Percentiles rank a stretch among this genome's conserved stretches.
These are phyloP conservation scores for Drosophila paranaensis DNA, from an alignment of 2,888 invertebrate genomes.

Conservation along the genomic window DNA sequence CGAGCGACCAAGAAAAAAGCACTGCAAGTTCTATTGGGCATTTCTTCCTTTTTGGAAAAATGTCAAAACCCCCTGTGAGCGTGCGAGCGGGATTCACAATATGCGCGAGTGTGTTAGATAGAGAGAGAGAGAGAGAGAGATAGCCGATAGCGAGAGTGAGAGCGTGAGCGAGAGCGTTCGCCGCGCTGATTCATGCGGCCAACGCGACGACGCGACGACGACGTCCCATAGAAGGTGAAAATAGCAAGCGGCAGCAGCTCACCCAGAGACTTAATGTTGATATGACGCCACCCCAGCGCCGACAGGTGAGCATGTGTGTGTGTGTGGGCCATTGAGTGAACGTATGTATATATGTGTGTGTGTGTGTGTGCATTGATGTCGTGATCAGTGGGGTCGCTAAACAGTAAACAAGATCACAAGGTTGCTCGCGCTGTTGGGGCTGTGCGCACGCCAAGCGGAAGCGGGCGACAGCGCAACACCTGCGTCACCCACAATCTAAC, in stretches of 20 bases:
- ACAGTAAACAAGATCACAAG: constrained; percentile 82
- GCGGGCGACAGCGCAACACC: constrained; percentile 58
- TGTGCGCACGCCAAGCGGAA: constrained; percentile 79
- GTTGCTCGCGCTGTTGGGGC: constrained; percentile 63
- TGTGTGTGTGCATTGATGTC: constrained; percentile 51
- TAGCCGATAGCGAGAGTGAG: constrained; percentile 2
- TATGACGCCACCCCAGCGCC: constrained; percentile 77
- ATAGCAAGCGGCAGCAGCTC: constrained; percentile 65
- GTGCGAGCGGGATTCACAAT: constrained; percentile 69
- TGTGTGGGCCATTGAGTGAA: constrained; percentile 2
- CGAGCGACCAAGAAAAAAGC: constrained; percentile 26
- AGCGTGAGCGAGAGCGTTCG: constrained; percentile 24
- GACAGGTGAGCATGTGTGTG: constrained; percentile 54
- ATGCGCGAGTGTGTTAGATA: constrained; percentile 28
- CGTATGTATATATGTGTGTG: neutral
- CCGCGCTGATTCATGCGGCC: constrained; percentile 76
- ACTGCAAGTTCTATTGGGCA: constrained; percentile 53
- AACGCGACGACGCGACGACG: constrained; percentile 58
- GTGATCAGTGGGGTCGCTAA: constrained; percentile 73
- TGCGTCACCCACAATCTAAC: constrained; percentile 53
- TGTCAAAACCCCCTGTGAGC: constrained; percentile 64
- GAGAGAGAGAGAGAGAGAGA: constrained; percentile 58
- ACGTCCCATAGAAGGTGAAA: constrained; percentile 74
- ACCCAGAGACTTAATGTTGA: constrained; percentile 61
- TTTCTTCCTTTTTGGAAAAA: constrained; percentile 75